These are phyloP conservation scores for Zophobas morio DNA, from an alignment of 1,140 invertebrate species.

Conservation along the genomic window DNA sequence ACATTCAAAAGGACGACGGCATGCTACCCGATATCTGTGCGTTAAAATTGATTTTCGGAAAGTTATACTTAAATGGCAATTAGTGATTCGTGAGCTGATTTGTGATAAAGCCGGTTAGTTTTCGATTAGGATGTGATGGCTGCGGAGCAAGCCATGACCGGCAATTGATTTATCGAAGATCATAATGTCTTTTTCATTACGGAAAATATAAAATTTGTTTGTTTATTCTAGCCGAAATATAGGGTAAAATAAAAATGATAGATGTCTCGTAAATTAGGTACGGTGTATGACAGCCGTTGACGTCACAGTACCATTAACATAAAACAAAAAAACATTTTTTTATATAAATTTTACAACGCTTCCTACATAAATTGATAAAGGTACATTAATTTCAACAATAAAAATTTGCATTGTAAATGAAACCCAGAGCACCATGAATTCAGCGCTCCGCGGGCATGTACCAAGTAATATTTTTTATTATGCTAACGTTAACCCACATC, in stretches of 20 bases:
- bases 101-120: constrained; percentile 25
- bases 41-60: constrained; percentile 35
- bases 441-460: not conserved
- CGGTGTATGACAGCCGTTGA: too few species aligned
- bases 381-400: constrained; percentile 1
- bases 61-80: constrained; percentile 40
- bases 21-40: constrained; percentile 21
- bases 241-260: too few species aligned
- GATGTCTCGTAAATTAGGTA: too few species aligned
- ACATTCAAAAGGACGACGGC: constrained; percentile 42
- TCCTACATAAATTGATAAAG: not conserved
- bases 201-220: too few species aligned
- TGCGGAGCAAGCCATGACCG: not conserved
- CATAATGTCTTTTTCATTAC: too few species aligned
- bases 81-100: constrained; percentile 22
- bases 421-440: constrained; percentile 10
- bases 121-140: constrained; percentile 1
- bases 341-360: not conserved
- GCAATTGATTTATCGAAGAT: not conserved
- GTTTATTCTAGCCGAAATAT: not conserved
- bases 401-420: constrained; percentile 7
- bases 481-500: not conserved
- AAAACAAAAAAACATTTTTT: too few species aligned
- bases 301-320: too few species aligned
- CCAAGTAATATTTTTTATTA: not conserved